Percentiles rank a stretch among this genome's conserved stretches.
phyloP scores from a whole-genome alignment of 2,888 invertebrate species.

The Allygus modestus region DNA sequence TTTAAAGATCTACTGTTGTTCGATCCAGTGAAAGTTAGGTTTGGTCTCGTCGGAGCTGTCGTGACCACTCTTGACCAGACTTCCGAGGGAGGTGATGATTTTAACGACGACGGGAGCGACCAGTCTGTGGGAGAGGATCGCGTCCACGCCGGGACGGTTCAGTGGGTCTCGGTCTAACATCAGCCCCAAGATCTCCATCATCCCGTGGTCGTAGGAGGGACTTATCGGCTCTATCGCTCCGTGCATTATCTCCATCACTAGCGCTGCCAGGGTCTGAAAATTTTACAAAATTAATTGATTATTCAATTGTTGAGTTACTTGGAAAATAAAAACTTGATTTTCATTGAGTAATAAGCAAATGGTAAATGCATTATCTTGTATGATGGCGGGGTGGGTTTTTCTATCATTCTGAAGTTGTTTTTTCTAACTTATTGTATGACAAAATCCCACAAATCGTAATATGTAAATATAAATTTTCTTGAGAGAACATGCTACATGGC shows the following conservation, averaged over 20 bases:
- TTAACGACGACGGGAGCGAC: slow-evolving; percentile 59
- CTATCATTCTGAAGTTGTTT: too few relatives aligned
- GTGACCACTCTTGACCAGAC: background rate
- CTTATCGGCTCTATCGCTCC: slow-evolving; percentile 57
- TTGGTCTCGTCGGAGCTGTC: background rate
- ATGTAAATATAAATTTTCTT: too few relatives aligned
- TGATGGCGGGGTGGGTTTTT: too few relatives aligned
- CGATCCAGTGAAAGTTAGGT: slow-evolving; percentile 20
- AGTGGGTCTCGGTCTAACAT: slow-evolving; percentile 63
- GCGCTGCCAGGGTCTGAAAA: slow-evolving; percentile 64
- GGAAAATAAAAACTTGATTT: background rate
- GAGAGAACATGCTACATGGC: too few relatives aligned
- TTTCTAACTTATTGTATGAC: too few relatives aligned
- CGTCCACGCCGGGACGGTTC: slow-evolving; percentile 60
- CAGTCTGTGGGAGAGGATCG: slow-evolving; percentile 63
- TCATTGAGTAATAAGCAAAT: too few relatives aligned
- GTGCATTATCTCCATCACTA: slow-evolving; percentile 62
- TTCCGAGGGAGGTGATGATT: slow-evolving; percentile 50
- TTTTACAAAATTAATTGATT: background rate
- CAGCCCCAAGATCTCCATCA: slow-evolving; percentile 61
- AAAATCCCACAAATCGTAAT: too few relatives aligned
- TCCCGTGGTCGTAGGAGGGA: slow-evolving; percentile 61
- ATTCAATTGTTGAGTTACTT: background rate
- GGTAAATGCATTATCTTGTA: too few relatives aligned
- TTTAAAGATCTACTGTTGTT: too few relatives aligned